Base-by-base conservation (phyloP, 2,888 invertebrate genomes). In the Bembecia ichneumoniformis region DNA sequence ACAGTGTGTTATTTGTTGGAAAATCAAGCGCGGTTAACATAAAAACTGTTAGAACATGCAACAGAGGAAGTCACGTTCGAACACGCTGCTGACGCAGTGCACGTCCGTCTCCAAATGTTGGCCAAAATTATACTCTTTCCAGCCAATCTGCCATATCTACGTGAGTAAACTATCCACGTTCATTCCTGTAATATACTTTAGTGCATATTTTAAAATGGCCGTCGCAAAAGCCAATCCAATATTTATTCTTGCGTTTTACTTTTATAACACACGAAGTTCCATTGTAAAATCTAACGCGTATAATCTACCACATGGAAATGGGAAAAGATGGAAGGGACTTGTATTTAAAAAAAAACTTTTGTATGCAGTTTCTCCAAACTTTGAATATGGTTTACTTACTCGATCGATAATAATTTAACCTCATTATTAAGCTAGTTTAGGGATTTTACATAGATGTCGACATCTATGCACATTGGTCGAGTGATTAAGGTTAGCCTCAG, bases 101-200 rank as follows among this genome's bases (percentile, higher is more conserved):
- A 67, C 74, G 71, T 71, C 68, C 66, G 59, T 53, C 55, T 65
- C 55, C 72, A 77, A 82, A 82, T 80, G 80, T 74, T 57, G 73
- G 75, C 75, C 74, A 75, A 82, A 80, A 80, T 80, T 77, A 77
- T 75, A 71, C 66, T 71, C 72, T 71, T 57, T 54, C 51, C 56
- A 62, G 63, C 63, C 63, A 53, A 57, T 58, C 52, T 52, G 54
- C 5, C 14, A n/a, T 13, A 40, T 28, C 28, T 13, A 40, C 40
- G 40, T 40, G 40, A 14, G 40, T 40, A 40, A 40, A 13, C 14
- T 40, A 40, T 40, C 28, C 28, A 28, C 28, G 28, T 9, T 28
- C 28, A 7, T 28, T 28, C 28, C 28, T 9, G 28, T 7, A 9
- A 28, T 28, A 28, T 28, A 28, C 28, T 28, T 28, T 28, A 28